phyloP scores from a whole-genome alignment of 1,140 invertebrate genomes.

The Trinorchestia longiramus region DNA sequence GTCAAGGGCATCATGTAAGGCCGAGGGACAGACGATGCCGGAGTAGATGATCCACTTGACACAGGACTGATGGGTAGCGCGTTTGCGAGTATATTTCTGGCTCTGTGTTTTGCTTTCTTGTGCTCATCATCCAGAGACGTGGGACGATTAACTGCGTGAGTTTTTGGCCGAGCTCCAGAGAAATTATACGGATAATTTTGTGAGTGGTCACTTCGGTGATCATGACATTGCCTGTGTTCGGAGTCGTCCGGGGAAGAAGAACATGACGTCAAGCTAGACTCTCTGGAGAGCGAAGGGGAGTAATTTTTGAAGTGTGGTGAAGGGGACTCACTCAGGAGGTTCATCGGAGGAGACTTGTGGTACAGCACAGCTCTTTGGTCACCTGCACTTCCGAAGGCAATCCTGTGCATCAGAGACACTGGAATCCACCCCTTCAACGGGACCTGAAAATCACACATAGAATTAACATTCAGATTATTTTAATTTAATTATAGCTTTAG shows the following conservation, averaged over 20 bases:
- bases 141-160: background rate
- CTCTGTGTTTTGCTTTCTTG: constrained; percentile 54
- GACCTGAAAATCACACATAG: constrained; percentile 48
- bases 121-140: constrained; percentile 20
- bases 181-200: constrained; percentile 32
- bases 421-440: constrained; percentile 65
- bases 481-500: no score
- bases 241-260: background rate
- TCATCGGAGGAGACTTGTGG: constrained; percentile 47
- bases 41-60: constrained; percentile 39
- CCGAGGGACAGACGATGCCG: background rate
- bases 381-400: constrained; percentile 59
- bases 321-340: constrained; percentile 13
- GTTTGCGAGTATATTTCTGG: constrained; percentile 52
- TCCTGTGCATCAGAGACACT: constrained; percentile 63
- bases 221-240: background rate
- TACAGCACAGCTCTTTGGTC: constrained; percentile 59
- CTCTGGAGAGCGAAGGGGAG: background rate
- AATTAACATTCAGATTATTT: background rate
- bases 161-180: constrained; percentile 52
- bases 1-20: background rate
- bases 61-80: constrained; percentile 54
- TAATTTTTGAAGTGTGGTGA: background rate
- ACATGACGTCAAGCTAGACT: constrained; percentile 13
- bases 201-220: background rate